Percentiles rank a stretch among this genome's conserved stretches.
phyloP scores from a whole-genome alignment of 2,113 vertebrate species.

The Tupaia tana region DNA sequence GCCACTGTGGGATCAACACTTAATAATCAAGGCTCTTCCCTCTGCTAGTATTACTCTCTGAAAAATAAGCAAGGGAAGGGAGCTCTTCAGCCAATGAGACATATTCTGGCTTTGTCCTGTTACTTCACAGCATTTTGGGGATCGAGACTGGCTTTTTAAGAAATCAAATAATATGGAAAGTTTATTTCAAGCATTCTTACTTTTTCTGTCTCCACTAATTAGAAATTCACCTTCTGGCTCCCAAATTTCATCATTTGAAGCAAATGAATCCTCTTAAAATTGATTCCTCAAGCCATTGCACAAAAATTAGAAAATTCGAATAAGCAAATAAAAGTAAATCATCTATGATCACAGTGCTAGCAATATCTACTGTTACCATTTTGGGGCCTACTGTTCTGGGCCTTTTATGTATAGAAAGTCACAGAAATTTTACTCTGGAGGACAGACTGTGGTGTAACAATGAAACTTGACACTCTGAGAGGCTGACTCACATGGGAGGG shows the following conservation, averaged over 20 bases:
- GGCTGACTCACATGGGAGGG: no score
- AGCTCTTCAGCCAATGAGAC: not conserved
- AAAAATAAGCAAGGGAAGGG: not conserved
- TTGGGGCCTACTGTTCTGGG: not conserved
- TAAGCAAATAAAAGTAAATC: not conserved
- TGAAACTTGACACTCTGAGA: no score
- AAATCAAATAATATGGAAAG: not conserved
- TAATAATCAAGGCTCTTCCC: slow-evolving; percentile 20
- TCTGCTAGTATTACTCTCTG: not conserved
- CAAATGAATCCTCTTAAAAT: not conserved
- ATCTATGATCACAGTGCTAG: not conserved
- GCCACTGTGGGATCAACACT: not conserved
- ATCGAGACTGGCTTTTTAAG: not conserved
- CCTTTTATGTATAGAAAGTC: not conserved
- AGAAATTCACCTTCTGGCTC: not conserved
- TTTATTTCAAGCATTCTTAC: not conserved
- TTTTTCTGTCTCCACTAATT: not conserved
- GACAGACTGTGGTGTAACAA: no score
- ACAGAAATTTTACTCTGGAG: not conserved
- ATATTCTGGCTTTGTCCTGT: not conserved
- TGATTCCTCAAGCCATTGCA: not conserved
- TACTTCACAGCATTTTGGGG: not conserved
- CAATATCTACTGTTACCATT: not conserved
- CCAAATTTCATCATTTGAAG: not conserved
- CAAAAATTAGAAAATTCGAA: not conserved